Evolutionary conservation across 2,797 vertebrate species (phyloP).

Genomic region (Sebastes variabilis): DNA sequence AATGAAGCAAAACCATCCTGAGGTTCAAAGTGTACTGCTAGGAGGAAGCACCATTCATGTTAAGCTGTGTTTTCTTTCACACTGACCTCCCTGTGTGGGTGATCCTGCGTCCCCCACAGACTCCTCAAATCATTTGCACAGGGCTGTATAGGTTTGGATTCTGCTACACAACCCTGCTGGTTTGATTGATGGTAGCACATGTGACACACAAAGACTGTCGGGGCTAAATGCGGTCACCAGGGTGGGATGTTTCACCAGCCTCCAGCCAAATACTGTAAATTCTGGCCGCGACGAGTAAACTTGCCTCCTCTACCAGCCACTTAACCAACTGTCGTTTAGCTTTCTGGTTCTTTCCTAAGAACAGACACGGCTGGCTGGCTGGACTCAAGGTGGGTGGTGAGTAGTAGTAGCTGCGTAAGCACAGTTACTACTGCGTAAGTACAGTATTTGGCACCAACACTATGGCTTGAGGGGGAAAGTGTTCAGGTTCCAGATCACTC

Average conservation of each 20-base stretch:
- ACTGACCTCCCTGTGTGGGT: background rate
- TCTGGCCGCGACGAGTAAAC: background rate
- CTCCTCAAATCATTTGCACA: background rate
- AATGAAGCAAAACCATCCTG: no score
- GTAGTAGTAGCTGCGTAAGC: background rate
- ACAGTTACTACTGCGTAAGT: no score
- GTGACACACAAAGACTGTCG: background rate
- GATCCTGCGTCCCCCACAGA: background rate
- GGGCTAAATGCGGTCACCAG: constrained; percentile 28
- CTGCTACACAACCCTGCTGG: background rate
- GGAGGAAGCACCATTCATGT: no score
- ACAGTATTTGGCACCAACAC: background rate
- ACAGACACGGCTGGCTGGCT: background rate
- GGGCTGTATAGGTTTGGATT: background rate
- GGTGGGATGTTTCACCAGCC: background rate
- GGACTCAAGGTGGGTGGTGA: background rate
- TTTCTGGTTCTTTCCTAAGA: background rate
- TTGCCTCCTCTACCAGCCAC: background rate
- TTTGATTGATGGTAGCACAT: constrained; percentile 62
- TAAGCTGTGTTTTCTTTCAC: background rate
- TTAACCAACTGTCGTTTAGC: background rate
- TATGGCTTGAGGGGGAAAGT: background rate
- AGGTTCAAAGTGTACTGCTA: no score
- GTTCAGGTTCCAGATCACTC: background rate
- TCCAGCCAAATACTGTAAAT: constrained; percentile 12